Evolutionary conservation across 2,113 vertebrate genomes (phyloP).

Genomic region (Poecilia latipinna): DNA sequence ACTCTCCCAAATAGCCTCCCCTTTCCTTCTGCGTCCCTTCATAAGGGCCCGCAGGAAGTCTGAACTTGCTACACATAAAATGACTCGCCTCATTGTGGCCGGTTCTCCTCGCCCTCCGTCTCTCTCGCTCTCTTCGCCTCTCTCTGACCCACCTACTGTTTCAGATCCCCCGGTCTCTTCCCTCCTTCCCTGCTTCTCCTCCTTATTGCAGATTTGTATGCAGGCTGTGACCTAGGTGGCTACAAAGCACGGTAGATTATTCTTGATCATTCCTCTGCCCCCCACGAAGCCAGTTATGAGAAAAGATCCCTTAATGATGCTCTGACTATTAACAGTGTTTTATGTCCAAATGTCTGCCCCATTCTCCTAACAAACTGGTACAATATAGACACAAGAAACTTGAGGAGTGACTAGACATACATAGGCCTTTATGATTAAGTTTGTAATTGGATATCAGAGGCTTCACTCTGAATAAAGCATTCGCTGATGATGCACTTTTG

Average conservation of each 20-base stretch:
- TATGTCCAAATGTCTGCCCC: conserved; percentile 89
- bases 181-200: conserved; percentile 62
- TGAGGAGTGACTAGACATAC: conserved; percentile 67
- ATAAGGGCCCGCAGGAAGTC: conserved; percentile 88
- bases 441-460: conserved; percentile 44
- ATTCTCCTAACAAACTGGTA: conserved; percentile 77
- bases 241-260: conserved; percentile 93
- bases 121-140: conserved; percentile 55
- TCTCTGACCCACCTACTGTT: conserved; percentile 67
- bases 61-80: conserved; percentile 94
- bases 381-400: conserved; percentile 75
- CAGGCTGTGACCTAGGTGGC: conserved; percentile 93
- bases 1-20: conserved; percentile 60
- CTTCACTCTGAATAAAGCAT: neutral
- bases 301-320: conserved; percentile 96
- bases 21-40: conserved; percentile 66
- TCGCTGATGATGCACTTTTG: neutral
- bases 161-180: conserved; percentile 62
- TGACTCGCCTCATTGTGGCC: conserved; percentile 91
- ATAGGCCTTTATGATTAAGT: conserved; percentile 59
- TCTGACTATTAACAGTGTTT: conserved; percentile 93
- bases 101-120: conserved; percentile 67
- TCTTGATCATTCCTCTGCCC: conserved; percentile 96
- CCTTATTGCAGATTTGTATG: conserved; percentile 93
- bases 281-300: conserved; percentile 94